A percentile compares a stretch with the other conserved stretches of the same genome.
These are phyloP conservation scores for Diarsia brunnea DNA, from an alignment of 2,888 invertebrate genomes.

Conservation along the genomic window DNA sequence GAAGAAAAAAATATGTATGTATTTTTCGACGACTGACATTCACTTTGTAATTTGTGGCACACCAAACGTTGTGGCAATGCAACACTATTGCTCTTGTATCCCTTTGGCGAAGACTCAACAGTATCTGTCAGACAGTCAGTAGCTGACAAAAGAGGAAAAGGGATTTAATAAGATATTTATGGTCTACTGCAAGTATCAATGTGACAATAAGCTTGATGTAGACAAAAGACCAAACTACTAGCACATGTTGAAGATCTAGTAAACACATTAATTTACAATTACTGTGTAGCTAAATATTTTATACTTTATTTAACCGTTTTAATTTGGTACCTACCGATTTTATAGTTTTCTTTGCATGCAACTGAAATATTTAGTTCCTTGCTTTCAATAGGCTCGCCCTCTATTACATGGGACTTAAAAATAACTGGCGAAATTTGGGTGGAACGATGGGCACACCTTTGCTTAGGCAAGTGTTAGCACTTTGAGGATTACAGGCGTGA, in stretches of 20 bases:
- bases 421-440: too few species aligned
- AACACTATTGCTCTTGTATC: neutral
- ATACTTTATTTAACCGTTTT: neutral
- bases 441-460: too few species aligned
- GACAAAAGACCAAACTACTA: neutral
- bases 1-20: neutral
- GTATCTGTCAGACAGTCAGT: neutral
- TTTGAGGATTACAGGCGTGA: too few species aligned
- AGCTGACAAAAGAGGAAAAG: neutral
- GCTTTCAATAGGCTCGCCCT: too few species aligned
- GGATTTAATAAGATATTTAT: neutral
- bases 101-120: neutral
- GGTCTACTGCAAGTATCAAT: neutral
- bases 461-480: too few species aligned
- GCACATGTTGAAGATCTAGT: neutral
- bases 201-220: neutral
- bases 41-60: neutral
- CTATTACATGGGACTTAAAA: too few species aligned
- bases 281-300: too few species aligned
- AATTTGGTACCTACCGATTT: neutral
- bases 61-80: neutral
- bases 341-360: neutral
- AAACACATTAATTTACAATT: neutral
- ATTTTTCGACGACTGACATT: neutral
- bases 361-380: neutral